Evolutionary conservation across 2,797 vertebrate genomes (phyloP).

Genomic region (Nyctibius grandis): DNA sequence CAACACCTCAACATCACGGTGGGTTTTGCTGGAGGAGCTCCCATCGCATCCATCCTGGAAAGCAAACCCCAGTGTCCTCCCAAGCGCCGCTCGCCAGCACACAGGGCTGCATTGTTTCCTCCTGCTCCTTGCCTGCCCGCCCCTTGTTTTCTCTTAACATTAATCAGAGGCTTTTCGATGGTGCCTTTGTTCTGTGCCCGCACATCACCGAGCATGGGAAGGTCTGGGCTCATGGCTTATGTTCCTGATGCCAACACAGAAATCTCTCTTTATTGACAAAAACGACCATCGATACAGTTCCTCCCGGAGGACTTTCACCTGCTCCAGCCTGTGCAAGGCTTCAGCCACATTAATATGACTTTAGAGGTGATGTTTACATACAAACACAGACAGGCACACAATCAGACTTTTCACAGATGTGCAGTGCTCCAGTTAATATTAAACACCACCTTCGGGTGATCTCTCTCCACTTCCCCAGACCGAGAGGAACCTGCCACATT

Average conservation of each 20-base stretch:
- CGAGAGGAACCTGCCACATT: neutral
- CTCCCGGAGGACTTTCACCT: conserved; percentile 21
- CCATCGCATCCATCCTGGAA: neutral
- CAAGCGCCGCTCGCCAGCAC: rapidly evolving
- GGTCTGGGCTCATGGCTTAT: neutral
- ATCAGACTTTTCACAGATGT: neutral
- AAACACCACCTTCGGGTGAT: neutral
- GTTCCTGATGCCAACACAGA: neutral
- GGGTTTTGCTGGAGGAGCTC: neutral
- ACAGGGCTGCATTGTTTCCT: conserved; percentile 3
- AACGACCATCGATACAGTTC: rapidly evolving
- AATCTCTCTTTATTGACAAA: neutral
- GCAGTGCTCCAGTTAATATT: conserved; percentile 9
- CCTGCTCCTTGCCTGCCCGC: neutral
- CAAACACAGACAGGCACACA: neutral
- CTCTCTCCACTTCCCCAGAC: neutral
- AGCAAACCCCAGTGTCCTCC: neutral
- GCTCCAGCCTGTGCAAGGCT: neutral
- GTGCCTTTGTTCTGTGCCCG: neutral
- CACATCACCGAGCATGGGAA: neutral
- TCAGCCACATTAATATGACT: neutral
- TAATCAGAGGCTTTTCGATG: neutral
- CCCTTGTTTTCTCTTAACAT: neutral
- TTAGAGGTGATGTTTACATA: neutral
- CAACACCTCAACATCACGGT: rapidly evolving